A percentile compares a stretch with the other conserved stretches of the same genome.
Conservation (phyloP, 2,113 vertebrate species). For the Nibea albiflora region DNA sequence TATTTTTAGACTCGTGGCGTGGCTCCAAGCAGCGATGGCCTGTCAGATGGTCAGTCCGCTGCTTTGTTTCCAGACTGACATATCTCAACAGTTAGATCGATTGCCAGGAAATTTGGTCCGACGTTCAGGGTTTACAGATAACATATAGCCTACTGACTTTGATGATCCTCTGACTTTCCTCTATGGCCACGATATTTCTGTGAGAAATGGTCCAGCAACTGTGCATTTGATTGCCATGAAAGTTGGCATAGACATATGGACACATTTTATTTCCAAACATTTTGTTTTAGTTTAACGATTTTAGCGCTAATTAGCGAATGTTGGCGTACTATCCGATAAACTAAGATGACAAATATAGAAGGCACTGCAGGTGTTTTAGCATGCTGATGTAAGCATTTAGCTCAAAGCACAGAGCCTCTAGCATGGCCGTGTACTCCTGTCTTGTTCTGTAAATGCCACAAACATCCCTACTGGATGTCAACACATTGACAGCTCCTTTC, state of each 20-base stretch:
- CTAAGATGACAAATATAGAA: no score
- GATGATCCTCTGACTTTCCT: not conserved
- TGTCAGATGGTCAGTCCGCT: not conserved
- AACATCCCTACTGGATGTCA: slow-evolving; percentile 12
- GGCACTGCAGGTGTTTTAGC: no score
- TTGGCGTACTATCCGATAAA: no score
- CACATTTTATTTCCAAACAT: no score
- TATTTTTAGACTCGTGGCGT: not conserved
- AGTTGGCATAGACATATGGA: no score
- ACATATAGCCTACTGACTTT: not conserved
- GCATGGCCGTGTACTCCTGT: not conserved
- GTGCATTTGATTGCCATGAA: no score
- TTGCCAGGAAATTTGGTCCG: not conserved
- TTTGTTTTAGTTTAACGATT: not conserved
- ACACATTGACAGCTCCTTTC: slow-evolving; percentile 27
- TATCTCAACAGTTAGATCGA: not conserved
- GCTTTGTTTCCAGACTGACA: not conserved
- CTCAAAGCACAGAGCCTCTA: no score
- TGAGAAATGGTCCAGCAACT: no score
- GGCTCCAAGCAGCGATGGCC: not conserved
- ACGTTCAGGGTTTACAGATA: not conserved
- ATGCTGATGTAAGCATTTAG: not conserved
- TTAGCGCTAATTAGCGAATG: no score
- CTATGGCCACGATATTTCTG: no score
- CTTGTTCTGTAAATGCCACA: not conserved